These are phyloP conservation scores for Drosophila pseudoobscura DNA, from an alignment of 1,140 invertebrate species.

Conservation along the genomic window DNA sequence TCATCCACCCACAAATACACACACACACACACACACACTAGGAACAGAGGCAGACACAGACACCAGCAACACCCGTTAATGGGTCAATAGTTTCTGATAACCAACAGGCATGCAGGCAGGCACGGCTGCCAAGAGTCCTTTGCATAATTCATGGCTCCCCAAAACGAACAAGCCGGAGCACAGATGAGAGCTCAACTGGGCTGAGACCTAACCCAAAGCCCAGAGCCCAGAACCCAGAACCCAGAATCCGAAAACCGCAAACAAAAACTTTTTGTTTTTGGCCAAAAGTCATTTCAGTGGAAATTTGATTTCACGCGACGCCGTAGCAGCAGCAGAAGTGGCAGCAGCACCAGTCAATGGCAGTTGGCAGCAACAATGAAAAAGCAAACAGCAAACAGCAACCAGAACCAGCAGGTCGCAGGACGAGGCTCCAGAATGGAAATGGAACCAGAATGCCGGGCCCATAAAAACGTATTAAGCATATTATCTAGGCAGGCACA, in stretches of 20 bases:
- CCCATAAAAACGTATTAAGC: constrained; percentile 81
- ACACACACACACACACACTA: constrained; percentile 26
- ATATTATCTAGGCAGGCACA: constrained; percentile 76
- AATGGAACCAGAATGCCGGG: constrained; percentile 20
- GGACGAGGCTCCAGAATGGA: neutral
- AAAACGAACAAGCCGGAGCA: constrained; percentile 9
- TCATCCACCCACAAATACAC: constrained; percentile 36
- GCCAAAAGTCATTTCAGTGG: constrained; percentile 74
- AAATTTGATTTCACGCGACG: constrained; percentile 79
- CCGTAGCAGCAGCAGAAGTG: constrained; percentile 19
- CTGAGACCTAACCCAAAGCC: neutral
- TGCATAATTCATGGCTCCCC: constrained; percentile 71
- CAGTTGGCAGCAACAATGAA: constrained; percentile 75
- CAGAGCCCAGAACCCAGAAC: neutral
- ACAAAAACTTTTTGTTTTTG: constrained; percentile 55
- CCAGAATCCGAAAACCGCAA: constrained; percentile 4
- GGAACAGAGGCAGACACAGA: neutral
- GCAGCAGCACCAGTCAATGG: constrained; percentile 53
- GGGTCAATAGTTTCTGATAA: constrained; percentile 79
- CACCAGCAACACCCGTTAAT: constrained; percentile 63
- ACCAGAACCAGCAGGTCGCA: constrained; percentile 20
- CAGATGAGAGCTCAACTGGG: neutral
- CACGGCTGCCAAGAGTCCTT: constrained; percentile 51
- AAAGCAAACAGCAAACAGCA: constrained; percentile 5
- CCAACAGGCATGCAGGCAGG: constrained; percentile 23